Evolutionary conservation across 2,888 invertebrate species (phyloP).

Genomic region (Sarcophaga variegata): DNA sequence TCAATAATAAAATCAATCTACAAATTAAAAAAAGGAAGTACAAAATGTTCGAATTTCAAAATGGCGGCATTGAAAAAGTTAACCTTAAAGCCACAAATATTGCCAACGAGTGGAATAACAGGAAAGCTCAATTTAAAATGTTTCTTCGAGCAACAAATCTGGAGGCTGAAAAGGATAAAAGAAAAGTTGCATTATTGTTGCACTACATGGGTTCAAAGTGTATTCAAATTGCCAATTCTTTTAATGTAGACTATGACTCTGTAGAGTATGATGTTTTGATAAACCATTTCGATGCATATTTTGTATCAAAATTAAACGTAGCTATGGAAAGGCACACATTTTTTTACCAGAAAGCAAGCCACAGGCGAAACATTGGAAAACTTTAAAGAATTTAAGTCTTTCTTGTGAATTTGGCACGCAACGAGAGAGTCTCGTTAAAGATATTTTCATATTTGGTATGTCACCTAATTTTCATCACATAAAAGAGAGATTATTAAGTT

Average conservation of each 20-base stretch:
- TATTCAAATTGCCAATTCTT: neutral
- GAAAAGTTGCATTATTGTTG: neutral
- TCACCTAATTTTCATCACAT: slow-evolving; percentile 37
- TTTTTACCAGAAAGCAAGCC: slow-evolving; percentile 8
- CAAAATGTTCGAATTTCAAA: too few species aligned
- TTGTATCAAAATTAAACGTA: slow-evolving; percentile 5
- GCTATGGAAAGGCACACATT: slow-evolving; percentile 15
- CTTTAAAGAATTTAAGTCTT: slow-evolving; percentile 38
- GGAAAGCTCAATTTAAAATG: slow-evolving; percentile 12
- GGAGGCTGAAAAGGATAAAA: neutral
- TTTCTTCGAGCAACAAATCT: neutral
- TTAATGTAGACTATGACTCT: neutral
- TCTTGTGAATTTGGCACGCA: slow-evolving; percentile 59
- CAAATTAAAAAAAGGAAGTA: too few species aligned
- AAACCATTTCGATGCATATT: neutral
- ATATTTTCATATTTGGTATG: slow-evolving; percentile 64
- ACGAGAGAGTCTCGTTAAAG: slow-evolving; percentile 35
- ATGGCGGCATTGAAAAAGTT: too few species aligned
- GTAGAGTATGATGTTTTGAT: slow-evolving; percentile 16
- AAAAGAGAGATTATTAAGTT: slow-evolving; percentile 64
- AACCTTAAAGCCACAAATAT: too few species aligned
- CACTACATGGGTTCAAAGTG: neutral
- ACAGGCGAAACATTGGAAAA: neutral
- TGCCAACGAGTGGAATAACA: neutral
- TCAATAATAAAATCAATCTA: too few species aligned